Evolutionary conservation across 2,888 invertebrate genomes (phyloP), one percentile per base, ranked within the genome.

Genomic region (Diachrysia chrysitis): DNA sequence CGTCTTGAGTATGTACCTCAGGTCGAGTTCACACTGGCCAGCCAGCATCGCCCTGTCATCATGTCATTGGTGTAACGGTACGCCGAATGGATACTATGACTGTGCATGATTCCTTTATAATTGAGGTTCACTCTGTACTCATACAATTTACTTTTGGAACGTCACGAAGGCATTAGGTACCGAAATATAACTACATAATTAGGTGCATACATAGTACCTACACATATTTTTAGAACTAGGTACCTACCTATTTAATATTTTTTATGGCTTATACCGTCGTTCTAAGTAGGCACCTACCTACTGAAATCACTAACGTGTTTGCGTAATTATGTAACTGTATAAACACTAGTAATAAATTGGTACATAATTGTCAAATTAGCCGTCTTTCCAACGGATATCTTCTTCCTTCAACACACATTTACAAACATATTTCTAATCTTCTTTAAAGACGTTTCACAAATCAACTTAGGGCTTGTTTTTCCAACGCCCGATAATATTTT

Each of bases 1-100:
- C 9, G 58, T 63, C 56, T 71, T 73, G n/a, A n/a, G n/a, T n/a
- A n/a, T n/a, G n/a, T n/a, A 48, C 19, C 58, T 69, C 66, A 75
- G 17, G 37, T 46, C 12, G 37, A n/a, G 48, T 65, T 42, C 66
- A 70, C 51, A 53, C 71, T 51, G 10, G 67, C 65, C 29, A 55
- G 72, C 60, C 67, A 51, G 48, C 48, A 12, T 51, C 21, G 19
- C 19, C 48, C 19, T 51, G 48, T 73, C 71, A 79, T 85, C 84
- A 87, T 92, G 90, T 90, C 93, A 91, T 92, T 92, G 89, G 73
- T 32, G 53, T 93, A 94, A 93, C 94, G 93, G 94, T 91, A 91
- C 73, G 72, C 64, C 67, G 85, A 88, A 93, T 91, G 90, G 89
- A 89, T 88, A 85, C 86, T 90, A 93, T 93, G 94, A 93, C 93